Evolutionary conservation across 2,797 vertebrate genomes (phyloP), one percentile per base, ranked within the genome.

Genomic region (Eulemur rubriventer): DNA sequence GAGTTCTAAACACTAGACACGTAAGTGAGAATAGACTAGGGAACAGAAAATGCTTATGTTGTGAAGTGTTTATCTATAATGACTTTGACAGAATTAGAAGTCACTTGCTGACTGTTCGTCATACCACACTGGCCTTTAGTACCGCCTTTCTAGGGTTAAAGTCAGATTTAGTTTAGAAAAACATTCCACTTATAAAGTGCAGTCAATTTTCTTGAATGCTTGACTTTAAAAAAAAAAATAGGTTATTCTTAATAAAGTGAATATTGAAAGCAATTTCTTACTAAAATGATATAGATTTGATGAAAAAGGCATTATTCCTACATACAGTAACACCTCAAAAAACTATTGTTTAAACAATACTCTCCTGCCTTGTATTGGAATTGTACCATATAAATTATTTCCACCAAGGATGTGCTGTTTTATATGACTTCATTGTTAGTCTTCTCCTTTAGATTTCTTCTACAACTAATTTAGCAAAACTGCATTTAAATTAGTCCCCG

Each of bases 401-500:
- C 95, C 97, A 91, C 52, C 79, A 72, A 95, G 93, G 85, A 96
- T 96, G 67, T 95, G 65, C 90, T 97, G 24, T 97, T 98, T 98
- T 93, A 85, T 98, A 89, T 94, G 86, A 97, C 81, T 97, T 98
- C 97, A 89, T 91, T 96, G 94, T 97, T 97, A 97, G 96, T 91
- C 94, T 97, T 97, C 91, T 95, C 93, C 87, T 94, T 89, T 97
- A 97, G 87, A 97, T 97, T 88, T 94, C 98, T 91, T 96, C 94
- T 95, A 96, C 98, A 97, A 97, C 97, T 98, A 98, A 98, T 98
- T 98, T 98, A 98, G 96, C 96, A 97, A 98, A 98, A 98, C 97
- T 97, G 97, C 97, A 98, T 98, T 98, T 97, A 98, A 98, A 98
- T 98, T 97, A 98, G 98, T 98, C 98, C 98, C 98, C 70, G 75